Percentiles rank a stretch among this genome's conserved stretches.
Evolutionary conservation across 1,140 invertebrate genomes (phyloP).

Genomic region (Brachionus paranguensis): DNA sequence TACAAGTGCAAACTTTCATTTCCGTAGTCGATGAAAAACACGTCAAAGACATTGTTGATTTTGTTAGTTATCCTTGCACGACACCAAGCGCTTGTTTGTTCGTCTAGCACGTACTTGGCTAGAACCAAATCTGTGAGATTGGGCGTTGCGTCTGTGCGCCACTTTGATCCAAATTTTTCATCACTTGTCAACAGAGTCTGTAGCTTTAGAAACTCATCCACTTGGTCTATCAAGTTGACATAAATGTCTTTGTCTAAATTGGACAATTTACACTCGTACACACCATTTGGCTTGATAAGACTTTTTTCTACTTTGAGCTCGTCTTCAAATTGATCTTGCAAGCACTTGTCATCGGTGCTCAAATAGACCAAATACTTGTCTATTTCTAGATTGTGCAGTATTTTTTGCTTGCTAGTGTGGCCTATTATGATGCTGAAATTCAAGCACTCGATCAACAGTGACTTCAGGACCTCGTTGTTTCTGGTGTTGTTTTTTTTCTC

Average conservation of each 20-base stretch:
- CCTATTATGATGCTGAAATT: background rate
- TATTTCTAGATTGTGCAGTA: background rate
- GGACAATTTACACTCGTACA: slow-evolving; percentile 12
- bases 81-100: background rate
- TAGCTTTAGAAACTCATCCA: background rate
- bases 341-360: background rate
- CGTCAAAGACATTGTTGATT: background rate
- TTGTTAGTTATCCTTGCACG: background rate
- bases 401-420: background rate
- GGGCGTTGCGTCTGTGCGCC: background rate
- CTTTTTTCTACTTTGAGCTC: background rate
- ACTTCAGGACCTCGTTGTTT: slow-evolving; percentile 6
- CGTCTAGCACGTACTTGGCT: background rate
- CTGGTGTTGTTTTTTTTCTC: slow-evolving; percentile 10
- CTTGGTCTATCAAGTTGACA: background rate
- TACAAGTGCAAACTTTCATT: background rate
- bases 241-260: background rate
- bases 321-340: slow-evolving; percentile 17
- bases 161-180: background rate
- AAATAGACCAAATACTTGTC: slow-evolving; percentile 12
- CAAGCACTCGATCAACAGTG: background rate
- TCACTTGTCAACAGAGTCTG: background rate
- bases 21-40: slow-evolving; percentile 31
- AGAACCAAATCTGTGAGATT: background rate
- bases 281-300: background rate